These are phyloP conservation scores for Nemotelus nigrinus DNA, from an alignment of 2,888 invertebrate genomes.

Conservation along the genomic window DNA sequence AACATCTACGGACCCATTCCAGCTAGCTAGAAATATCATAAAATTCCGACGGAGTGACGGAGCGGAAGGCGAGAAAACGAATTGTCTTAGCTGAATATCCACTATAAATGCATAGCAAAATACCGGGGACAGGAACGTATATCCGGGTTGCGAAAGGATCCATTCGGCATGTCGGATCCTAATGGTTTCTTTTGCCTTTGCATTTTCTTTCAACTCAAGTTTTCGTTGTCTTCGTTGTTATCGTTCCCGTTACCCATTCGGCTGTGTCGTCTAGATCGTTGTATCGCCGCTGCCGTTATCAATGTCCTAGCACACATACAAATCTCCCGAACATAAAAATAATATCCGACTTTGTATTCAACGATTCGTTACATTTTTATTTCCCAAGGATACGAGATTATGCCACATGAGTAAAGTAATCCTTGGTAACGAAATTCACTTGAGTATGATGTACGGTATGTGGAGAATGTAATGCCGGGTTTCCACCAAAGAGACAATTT, in stretches of 20 bases:
- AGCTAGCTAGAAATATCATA: conserved; percentile 31
- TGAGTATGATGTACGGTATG: conserved; percentile 14
- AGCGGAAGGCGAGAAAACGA: neutral
- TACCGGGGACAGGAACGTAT: neutral
- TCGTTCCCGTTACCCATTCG: neutral
- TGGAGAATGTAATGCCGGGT: too few species aligned
- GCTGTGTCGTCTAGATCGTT: too few species aligned
- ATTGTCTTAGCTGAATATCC: conserved; percentile 30
- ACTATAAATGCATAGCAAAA: conserved; percentile 33
- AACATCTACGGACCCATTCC: conserved; percentile 3
- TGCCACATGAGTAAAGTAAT: conserved; percentile 40
- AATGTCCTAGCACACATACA: conserved; percentile 25
- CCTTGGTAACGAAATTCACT: conserved; percentile 40
- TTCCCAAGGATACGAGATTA: conserved; percentile 34
- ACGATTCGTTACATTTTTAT: conserved; percentile 42
- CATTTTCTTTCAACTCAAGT: neutral
- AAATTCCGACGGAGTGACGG: conserved; percentile 12
- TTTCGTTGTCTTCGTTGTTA: neutral
- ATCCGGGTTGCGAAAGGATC: conserved; percentile 12
- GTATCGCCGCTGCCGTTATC: neutral
- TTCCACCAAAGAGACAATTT: too few species aligned
- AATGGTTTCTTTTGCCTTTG: conserved; percentile 16
- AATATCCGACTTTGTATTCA: conserved; percentile 44
- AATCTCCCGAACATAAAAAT: conserved; percentile 35
- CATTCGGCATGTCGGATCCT: conserved; percentile 12